Evolutionary conservation across 2,113 vertebrate species (phyloP), one percentile per base, ranked within the genome.

Genomic region (Percopsis transmontana): DNA sequence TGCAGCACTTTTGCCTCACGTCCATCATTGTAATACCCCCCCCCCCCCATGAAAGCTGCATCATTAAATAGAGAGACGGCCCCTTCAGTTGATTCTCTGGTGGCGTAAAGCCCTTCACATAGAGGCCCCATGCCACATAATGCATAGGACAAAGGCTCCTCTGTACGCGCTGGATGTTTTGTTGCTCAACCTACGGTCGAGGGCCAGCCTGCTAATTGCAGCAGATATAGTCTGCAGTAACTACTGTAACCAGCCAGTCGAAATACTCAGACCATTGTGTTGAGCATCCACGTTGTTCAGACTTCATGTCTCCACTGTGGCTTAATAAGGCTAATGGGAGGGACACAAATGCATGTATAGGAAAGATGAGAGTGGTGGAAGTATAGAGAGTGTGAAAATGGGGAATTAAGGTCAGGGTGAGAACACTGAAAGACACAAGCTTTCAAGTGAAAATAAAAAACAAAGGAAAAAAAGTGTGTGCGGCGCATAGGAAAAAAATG

Each of bases 401-500:
- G 67, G 66, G 78, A 80, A 81, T 75, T 74, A 74, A 84, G 82
- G 81, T 80, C 77, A 64, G 66, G 72, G 66, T 57, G 73, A 74
- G 75, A 76, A 68, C 72, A 55, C 67, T 44, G 68, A 77, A 71
- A 74, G 68, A 79, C 80, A 13, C 60, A 55, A 67, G 75, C 82
- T 83, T 85, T 86, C 82, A 63, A 72, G 52, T 62, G 63, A 66
- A 79, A 83, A 84, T 68, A 55, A 72, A 64, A 58, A 48, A 44
- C 58, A 53, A 71, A 64, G 72, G 54, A 39, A 70, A 62, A 60
- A 38, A 23, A 72, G 45, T 66, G 70, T 68, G 47, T 33, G 27
- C 5, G n/a, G n/a, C n/a, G n/a, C n/a, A n/a, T 14, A 19, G 51
- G 51, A 23, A 20, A 15, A 19, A 42, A 18, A 12, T 18, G 19